Percentiles rank a stretch among this genome's conserved stretches.
phyloP scores from a whole-genome alignment of 2,113 vertebrate species.

The Microcebus lehilahytsara region DNA sequence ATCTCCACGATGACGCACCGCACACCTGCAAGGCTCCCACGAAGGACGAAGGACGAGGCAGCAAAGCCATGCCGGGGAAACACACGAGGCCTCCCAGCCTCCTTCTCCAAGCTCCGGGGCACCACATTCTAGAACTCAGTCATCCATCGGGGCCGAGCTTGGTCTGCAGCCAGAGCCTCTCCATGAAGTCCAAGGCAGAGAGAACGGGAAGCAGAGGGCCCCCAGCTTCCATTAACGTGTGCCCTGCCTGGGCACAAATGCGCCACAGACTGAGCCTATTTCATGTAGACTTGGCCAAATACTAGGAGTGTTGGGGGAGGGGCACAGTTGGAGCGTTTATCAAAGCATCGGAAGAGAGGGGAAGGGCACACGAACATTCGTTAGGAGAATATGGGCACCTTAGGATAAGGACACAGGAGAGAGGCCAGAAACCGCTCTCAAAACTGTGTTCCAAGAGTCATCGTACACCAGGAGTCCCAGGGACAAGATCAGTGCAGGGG shows the following conservation, averaged over 20 bases:
- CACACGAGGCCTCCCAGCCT: neutral
- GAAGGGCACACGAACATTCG: neutral
- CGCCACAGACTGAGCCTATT: neutral
- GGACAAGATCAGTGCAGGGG: neutral
- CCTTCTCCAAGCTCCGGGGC: neutral
- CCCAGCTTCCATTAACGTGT: neutral
- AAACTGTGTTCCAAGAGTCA: neutral
- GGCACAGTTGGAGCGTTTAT: neutral
- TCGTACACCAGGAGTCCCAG: neutral
- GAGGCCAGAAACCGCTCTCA: neutral
- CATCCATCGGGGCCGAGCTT: neutral
- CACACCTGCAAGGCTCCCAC: neutral
- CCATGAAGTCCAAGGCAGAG: neutral
- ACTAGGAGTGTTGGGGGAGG: neutral
- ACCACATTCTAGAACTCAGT: neutral
- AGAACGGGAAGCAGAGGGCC: neutral
- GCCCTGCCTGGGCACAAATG: neutral
- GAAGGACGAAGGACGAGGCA: neutral
- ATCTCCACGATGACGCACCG: neutral
- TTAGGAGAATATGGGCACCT: neutral
- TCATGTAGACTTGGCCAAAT: neutral
- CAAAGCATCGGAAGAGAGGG: neutral
- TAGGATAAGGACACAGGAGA: neutral
- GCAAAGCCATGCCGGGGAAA: neutral
- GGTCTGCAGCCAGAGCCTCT: neutral